Conservation (phyloP, 2,888 invertebrate genomes). For the Tupiocoris notatus region DNA sequence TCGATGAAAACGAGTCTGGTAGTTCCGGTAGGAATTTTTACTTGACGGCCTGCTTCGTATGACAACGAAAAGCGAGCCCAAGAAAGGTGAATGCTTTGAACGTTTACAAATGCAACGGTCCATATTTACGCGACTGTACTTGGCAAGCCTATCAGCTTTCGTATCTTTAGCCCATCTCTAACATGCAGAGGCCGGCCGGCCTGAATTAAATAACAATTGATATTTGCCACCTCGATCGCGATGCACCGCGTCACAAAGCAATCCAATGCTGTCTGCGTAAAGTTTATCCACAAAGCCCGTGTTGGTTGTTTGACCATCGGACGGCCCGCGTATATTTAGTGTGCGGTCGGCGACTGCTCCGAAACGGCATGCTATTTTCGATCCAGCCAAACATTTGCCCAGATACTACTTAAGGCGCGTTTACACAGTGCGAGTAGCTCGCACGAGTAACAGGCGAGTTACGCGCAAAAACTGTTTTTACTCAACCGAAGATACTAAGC, state of each 20-base stretch:
- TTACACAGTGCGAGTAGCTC: neutral
- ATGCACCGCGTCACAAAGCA: no score
- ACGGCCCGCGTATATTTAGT: constrained; percentile 21
- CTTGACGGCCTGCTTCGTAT: no score
- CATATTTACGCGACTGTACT: no score
- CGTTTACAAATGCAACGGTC: no score
- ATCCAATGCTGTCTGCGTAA: neutral
- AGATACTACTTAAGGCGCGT: constrained; percentile 2
- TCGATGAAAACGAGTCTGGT: no score
- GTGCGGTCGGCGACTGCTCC: constrained; percentile 6
- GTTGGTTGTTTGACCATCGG: neutral
- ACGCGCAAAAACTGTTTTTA: neutral
- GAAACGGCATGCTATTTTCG: constrained; percentile 3
- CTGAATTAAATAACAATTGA: neutral
- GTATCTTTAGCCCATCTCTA: no score
- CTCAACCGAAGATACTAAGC: neutral
- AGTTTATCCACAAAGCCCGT: neutral
- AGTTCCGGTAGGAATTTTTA: no score
- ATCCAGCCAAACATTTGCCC: constrained; percentile 26
- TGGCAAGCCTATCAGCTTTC: no score
- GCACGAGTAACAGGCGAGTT: neutral
- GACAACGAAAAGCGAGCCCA: no score
- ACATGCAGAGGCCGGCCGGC: no score
- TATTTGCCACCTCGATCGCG: neutral
- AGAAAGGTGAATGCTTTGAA: no score